phyloP scores from a whole-genome alignment of 2,113 vertebrate species.

The Gymnobelideus leadbeateri region DNA sequence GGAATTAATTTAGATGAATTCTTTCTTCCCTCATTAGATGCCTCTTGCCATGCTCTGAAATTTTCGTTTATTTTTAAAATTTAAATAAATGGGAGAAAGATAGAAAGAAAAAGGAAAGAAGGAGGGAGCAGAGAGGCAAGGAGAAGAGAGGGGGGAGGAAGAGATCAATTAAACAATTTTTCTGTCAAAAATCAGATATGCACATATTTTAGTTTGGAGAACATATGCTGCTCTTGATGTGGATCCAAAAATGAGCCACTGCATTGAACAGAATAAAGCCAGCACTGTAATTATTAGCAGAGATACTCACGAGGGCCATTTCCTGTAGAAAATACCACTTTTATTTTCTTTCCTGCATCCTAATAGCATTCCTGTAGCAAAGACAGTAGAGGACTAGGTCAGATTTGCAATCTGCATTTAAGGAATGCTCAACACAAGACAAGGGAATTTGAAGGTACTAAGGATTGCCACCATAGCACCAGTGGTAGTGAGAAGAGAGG shows the following conservation, averaged over 20 bases:
- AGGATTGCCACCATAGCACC: fast-evolving
- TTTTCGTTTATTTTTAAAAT: constrained; percentile 55
- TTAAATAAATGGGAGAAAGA: constrained; percentile 61
- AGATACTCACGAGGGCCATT: constrained; percentile 58
- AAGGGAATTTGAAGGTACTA: fast-evolving
- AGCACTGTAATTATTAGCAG: constrained; percentile 76
- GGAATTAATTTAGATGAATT: constrained; percentile 83
- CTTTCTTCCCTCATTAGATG: constrained; percentile 79
- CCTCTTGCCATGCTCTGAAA: constrained; percentile 79
- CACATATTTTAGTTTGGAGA: constrained; percentile 78
- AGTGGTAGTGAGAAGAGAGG: constrained; percentile 24
- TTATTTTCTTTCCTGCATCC: constrained; percentile 66
- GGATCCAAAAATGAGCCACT: constrained; percentile 71
- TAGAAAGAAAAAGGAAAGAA: constrained; percentile 60
- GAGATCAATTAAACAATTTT: constrained; percentile 79
- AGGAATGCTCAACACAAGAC: constrained; percentile 2
- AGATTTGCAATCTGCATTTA: neutral
- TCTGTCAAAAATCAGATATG: constrained; percentile 78
- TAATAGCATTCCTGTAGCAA: constrained; percentile 48
- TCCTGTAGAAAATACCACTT: constrained; percentile 70
- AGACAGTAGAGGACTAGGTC: constrained; percentile 30
- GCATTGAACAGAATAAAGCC: constrained; percentile 70
- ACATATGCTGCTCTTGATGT: constrained; percentile 74
- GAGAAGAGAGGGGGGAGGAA: constrained; percentile 63
- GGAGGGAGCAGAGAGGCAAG: constrained; percentile 31